These are phyloP conservation scores for Lochmaea crataegi DNA, from an alignment of 2,888 invertebrate genomes.

Conservation along the genomic window DNA sequence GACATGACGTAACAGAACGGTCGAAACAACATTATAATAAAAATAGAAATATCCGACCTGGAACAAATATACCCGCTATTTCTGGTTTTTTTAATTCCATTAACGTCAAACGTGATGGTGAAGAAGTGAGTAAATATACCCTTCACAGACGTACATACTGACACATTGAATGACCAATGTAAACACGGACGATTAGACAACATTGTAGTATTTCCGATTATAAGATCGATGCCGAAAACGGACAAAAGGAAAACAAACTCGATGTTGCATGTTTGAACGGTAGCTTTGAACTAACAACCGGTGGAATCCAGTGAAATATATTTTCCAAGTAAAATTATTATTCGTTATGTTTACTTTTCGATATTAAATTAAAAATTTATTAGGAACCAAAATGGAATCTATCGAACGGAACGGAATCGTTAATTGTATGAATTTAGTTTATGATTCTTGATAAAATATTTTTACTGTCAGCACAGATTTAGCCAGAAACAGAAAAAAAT, in stretches of 20 bases:
- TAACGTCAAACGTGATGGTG: conserved; percentile 16
- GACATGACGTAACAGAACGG: not conserved
- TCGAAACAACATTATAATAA: not conserved
- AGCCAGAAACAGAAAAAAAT: no score
- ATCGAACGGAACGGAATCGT: not conserved
- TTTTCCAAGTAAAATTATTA: not conserved
- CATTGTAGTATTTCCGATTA: not conserved
- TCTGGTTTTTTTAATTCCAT: conserved; percentile 22
- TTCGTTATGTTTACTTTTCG: not conserved
- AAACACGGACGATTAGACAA: conserved; percentile 21
- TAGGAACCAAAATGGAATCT: no score
- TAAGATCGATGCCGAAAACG: not conserved
- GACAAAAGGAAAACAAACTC: not conserved
- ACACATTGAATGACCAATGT: conserved; percentile 28
- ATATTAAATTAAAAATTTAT: not conserved
- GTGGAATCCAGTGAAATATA: not conserved
- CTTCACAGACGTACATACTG: conserved; percentile 15
- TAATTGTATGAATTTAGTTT: not conserved
- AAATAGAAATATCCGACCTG: not conserved
- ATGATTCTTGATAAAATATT: not conserved
- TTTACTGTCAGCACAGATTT: no score
- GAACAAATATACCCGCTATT: not conserved
- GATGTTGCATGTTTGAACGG: not conserved
- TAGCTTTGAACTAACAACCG: not conserved
- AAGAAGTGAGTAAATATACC: conserved; percentile 23